A percentile compares a stretch with the other conserved stretches of the same genome.
These are phyloP conservation scores for Takifugu rubripes DNA, from an alignment of 2,797 vertebrate species.

Conservation along the genomic window DNA sequence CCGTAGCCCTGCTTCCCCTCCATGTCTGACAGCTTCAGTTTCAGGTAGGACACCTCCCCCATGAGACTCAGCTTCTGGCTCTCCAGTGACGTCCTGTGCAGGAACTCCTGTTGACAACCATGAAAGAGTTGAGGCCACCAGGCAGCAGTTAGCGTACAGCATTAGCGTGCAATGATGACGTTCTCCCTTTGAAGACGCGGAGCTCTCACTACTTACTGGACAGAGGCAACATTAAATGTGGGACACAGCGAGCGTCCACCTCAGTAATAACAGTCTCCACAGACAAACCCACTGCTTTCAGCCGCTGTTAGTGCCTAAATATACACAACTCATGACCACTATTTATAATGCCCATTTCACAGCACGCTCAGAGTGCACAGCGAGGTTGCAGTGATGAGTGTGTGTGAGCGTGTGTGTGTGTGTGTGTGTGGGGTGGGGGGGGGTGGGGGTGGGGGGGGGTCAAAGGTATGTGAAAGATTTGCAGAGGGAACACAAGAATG, in stretches of 20 bases:
- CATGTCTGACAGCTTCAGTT: conserved; percentile 91
- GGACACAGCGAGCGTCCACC: conserved; percentile 38
- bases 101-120: conserved; percentile 81
- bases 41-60: conserved; percentile 93
- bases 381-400: not conserved
- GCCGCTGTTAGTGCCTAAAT: conserved; percentile 77
- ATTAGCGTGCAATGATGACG: not conserved
- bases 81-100: conserved; percentile 89
- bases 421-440: not conserved
- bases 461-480: conserved; percentile 45
- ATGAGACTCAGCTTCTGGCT: conserved; percentile 92
- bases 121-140: conserved; percentile 26
- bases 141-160: not conserved
- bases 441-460: conserved; percentile 12
- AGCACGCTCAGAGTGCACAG: conserved; percentile 61
- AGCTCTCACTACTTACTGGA: conserved; percentile 35
- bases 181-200: conserved; percentile 3
- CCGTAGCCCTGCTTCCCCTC: conserved; percentile 87
- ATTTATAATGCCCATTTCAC: conserved; percentile 80
- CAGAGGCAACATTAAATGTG: conserved; percentile 45
- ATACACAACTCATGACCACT: conserved; percentile 81
- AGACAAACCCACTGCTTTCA: conserved; percentile 71
- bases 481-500: conserved; percentile 48
- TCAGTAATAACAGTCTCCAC: conserved; percentile 60
- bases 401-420: too few relatives aligned